These are phyloP conservation scores for Micromussa lordhowensis DNA, from an alignment of 92 coral and sea anemone species.

Conservation along the genomic window DNA sequence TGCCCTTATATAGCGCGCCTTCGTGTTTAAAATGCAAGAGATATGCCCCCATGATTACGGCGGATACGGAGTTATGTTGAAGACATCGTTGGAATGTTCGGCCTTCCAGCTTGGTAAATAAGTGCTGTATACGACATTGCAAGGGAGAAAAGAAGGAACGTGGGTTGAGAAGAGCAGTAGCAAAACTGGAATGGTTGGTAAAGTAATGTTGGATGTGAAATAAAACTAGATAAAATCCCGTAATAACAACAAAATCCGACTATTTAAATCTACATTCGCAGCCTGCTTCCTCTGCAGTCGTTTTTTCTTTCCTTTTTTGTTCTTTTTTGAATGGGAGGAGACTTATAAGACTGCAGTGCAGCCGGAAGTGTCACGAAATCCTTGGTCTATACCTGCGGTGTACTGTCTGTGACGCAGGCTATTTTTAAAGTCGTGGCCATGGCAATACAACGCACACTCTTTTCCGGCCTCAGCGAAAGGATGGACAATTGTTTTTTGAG, in stretches of 20 bases:
- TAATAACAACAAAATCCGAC: neutral
- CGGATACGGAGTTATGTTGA: neutral
- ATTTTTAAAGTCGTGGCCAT: too few species aligned
- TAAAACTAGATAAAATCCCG: neutral
- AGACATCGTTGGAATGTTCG: neutral
- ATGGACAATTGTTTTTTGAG: too few species aligned
- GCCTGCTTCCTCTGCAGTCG: too few species aligned
- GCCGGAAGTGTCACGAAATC: too few species aligned
- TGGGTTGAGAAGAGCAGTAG: neutral
- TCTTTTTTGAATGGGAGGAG: too few species aligned
- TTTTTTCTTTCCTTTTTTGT: too few species aligned
- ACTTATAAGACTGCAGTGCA: too few species aligned
- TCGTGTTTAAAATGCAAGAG: too few species aligned
- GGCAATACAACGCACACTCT: neutral
- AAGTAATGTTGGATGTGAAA: neutral
- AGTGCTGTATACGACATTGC: neutral
- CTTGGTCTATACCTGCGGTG: neutral
- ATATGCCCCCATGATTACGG: too few species aligned
- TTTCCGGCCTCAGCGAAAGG: too few species aligned
- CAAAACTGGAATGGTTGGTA: neutral
- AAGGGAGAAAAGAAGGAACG: neutral
- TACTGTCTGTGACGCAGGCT: too few species aligned
- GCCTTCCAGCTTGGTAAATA: neutral
- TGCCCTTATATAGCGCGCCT: too few species aligned
- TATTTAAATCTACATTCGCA: neutral